Evolutionary conservation across 2,888 invertebrate species (phyloP), one percentile per base, ranked within the genome.

Genomic region (Lasiommata megera): DNA sequence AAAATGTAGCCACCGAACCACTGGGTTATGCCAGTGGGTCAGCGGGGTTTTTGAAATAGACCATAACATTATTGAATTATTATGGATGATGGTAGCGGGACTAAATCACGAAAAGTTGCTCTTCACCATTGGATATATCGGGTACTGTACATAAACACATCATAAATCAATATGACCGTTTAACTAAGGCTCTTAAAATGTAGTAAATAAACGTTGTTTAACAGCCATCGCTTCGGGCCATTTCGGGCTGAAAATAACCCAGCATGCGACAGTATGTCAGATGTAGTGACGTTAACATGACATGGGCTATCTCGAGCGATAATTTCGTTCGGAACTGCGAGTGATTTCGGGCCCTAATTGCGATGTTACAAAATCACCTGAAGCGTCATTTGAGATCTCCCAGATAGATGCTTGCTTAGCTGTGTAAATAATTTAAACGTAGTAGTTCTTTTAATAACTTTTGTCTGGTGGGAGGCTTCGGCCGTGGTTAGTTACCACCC

Each of bases 261-360:
- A 46, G 16, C 16, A 5, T 14, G 51, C 14, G 53, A 56, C 53
- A 44, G 37, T 43, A 18, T 36, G 46, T 47, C 56, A 38, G 16
- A 52, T 46, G 40, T 60, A 53, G 28, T 54, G 60, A 57, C 44
- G 17, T 54, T 36, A 34, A 57, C 53, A 44, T 60, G 57, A 60
- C 48, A 37, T 34, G 41, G 56, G 60, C 54, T 56, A 57, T 46
- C 57, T 60, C 54, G 17, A 40, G 36, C 50, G 57, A 54, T 60
- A 54, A 54, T 44, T 43, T 31, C 43, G 34, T 16, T 17, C 14
- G 29, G 28, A 16, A 16, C 50, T 37, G 11, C 37, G 38, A 44
- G 29, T 44, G 44, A 31, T 38, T 38, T 14, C 51, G 38, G 7
- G 11, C 28, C 28, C 28, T 51, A 51, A 51, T 51, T 51, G 38